Base-by-base conservation (phyloP, 2,888 invertebrate species). In the Ctena decussata region DNA sequence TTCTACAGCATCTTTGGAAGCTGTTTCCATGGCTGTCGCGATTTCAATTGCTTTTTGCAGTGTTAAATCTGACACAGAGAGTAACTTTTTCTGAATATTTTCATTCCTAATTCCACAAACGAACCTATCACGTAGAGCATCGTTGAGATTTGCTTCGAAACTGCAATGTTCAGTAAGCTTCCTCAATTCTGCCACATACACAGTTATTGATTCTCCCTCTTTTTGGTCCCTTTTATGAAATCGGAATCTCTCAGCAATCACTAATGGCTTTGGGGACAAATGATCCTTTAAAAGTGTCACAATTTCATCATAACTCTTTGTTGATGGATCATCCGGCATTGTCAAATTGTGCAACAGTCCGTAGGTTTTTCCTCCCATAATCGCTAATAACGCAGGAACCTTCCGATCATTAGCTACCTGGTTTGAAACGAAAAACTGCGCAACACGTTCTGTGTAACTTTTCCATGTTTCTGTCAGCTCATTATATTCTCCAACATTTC, bases 371-470 rank as follows among this genome's bases (percentile, higher is more conserved):
- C 81, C 77, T 15, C 88, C 88, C 24, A 86, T 77, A 27, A 88
- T 41, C 12, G 70, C 76, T 6, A 87, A 73, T 21, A 80, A 76
- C 15, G 77, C 71, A 1, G 86, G 73, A 3, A 89, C 84, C 49
- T 84, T 82, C 49, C 84, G 85, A 15, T 80, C 86, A 0, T 71
- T 37, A n/a, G 30, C 41, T 24, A 85, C 73, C 21, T 82, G 80
- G 71, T 90, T 87, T n/a, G 75, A 82, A 0, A 73, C n/a, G 24
- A 87, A 80, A 57, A 84, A 87, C 49, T 87, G 85, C 24, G 77
- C 83, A 21, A 87, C 32, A 18, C 87, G 32, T 74, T 89, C 87
- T 27, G 46, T 27, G 32, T 89, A 85, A 0, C 78, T 57, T 37
- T 44, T 76, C 86, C 89, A 89, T 32, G 83, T 57, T 46, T 72